Base-by-base conservation (phyloP, 2,888 invertebrate genomes). In the Augochlorella aurata region DNA sequence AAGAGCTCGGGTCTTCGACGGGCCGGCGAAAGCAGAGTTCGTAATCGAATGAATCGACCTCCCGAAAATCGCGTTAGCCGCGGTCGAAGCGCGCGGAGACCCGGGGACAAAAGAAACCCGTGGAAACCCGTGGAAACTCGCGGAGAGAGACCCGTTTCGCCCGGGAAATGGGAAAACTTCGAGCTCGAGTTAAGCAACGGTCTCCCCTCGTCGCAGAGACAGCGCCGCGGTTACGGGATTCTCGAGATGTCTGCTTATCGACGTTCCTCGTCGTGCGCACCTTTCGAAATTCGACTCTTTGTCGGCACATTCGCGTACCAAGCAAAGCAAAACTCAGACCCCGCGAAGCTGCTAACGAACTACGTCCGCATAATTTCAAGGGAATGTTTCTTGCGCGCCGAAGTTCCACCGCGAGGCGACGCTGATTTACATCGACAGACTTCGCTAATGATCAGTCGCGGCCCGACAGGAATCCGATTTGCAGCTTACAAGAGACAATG, bases 111-210 rank as follows among this genome's bases (percentile, higher is more conserved):
- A 29, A 10, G 58, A 54, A 54, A 50, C 54, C n/a, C 61, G 65
- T 50, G 52, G 54, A 21, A 78, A 52, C 38, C 9, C 49, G 38
- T 61, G 75, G 78, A 67, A 65, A 75, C 70, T 29, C 47, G 54
- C 21, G 24, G 24, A 38, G 58, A 58, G 69, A 58, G 52, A 38
- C 61, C 77, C 52, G 78, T 77, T 83, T 77, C 80, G 61, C 67
- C 29, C 45, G 52, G 58, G 21, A 79, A 79, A 85, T 74, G 84
- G 74, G 84, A 79, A 85, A 85, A 84, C 71, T 85, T 85, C 52
- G 10, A 65, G 61, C 38, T 44, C 54, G 50, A 72, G 63, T 78
- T 80, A n/a, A 47, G 29, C 66, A 24, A 45, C 21, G 54, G 24
- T 58, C 67, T 72, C 58, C 21, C 69, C 47, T 4, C 38, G 38